Evolutionary conservation across 2,797 vertebrate genomes (phyloP).

Genomic region (Tenualosa thibaudeaui): DNA sequence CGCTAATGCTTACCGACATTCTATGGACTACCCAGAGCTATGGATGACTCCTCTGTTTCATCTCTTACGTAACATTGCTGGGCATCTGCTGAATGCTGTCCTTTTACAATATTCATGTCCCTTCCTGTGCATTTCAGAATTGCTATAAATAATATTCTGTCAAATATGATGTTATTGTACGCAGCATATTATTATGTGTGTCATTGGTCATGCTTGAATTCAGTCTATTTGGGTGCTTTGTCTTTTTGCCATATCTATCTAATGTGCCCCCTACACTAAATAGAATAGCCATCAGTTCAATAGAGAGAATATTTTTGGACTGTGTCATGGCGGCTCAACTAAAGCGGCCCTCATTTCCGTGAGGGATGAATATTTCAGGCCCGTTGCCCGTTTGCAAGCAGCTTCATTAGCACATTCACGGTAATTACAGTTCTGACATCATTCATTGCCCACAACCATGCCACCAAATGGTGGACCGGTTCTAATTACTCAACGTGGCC

Average conservation of each 20-base stretch:
- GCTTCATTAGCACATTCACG: conserved; percentile 8
- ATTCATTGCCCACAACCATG: neutral
- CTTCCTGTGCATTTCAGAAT: neutral
- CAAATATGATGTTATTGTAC: neutral
- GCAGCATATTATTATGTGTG: neutral
- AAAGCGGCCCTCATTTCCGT: neutral
- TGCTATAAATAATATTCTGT: neutral
- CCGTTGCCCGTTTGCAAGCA: neutral
- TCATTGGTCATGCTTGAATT: neutral
- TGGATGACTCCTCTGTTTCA: neutral
- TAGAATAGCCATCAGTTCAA: conserved; percentile 18
- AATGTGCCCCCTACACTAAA: neutral
- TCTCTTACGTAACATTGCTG: neutral
- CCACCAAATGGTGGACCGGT: neutral
- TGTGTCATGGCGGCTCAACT: neutral
- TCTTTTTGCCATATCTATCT: neutral
- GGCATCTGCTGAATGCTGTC: neutral
- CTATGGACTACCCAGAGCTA: neutral
- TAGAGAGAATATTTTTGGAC: conserved; percentile 10
- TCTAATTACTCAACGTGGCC: neutral
- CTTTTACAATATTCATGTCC: neutral
- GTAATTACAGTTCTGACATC: neutral
- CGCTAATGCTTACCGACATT: neutral
- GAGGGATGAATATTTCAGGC: conserved; percentile 13
- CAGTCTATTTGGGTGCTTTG: neutral